phyloP scores from a whole-genome alignment of 2,113 vertebrate species.

The Pagrus major region DNA sequence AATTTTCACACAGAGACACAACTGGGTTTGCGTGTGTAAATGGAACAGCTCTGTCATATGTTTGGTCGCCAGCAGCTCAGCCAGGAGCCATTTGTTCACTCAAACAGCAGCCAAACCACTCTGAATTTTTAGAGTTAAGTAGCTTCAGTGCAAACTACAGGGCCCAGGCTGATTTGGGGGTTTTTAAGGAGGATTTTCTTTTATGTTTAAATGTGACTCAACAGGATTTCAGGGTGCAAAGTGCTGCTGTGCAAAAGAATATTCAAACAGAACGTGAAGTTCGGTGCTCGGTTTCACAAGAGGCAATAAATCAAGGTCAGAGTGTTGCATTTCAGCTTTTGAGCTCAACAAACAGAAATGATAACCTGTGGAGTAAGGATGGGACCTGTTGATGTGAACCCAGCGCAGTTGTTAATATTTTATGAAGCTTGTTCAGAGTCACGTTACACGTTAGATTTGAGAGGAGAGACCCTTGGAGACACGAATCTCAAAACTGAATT shows the following conservation, averaged over 20 bases:
- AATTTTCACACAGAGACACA: conserved; percentile 47
- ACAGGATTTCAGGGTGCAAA: background rate
- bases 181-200: background rate
- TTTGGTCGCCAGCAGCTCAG: conserved; percentile 23
- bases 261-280: background rate
- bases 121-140: background rate
- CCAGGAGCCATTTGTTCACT: conserved; percentile 16
- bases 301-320: conserved; percentile 6
- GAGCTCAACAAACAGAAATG: conserved; percentile 24
- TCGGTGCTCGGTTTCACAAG: background rate
- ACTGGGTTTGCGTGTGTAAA: conserved; percentile 12
- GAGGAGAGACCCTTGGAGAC: conserved; percentile 31
- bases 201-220: background rate
- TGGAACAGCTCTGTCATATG: conserved; percentile 28
- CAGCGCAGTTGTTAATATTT: conserved; percentile 78
- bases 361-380: conserved; percentile 37
- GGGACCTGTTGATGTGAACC: conserved; percentile 37
- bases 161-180: background rate
- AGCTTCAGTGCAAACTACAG: background rate
- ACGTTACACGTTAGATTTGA: conserved; percentile 72
- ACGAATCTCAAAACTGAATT: conserved; percentile 58
- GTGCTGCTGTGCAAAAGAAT: background rate
- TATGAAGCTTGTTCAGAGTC: conserved; percentile 76
- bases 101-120: background rate
- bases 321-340: conserved; percentile 6